Evolutionary conservation across 2,888 invertebrate species (phyloP).

Genomic region (Hyppa rectilinea): DNA sequence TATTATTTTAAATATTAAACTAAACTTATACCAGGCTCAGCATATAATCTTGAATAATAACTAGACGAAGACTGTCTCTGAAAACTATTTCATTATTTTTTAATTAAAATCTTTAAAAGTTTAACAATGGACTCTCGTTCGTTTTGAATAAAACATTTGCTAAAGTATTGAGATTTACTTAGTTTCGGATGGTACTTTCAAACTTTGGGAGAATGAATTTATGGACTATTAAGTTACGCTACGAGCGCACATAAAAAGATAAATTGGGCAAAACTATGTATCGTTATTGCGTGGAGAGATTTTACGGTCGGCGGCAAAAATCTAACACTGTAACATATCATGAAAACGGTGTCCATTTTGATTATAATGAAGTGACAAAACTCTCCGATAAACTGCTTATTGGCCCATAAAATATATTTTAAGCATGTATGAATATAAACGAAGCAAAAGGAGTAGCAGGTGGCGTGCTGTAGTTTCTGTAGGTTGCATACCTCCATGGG

Average conservation of each 20-base stretch:
- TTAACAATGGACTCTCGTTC: conserved; percentile 40
- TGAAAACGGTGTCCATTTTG: no score
- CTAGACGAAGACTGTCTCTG: conserved; percentile 29
- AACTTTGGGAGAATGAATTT: conserved; percentile 42
- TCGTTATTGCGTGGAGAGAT: not conserved
- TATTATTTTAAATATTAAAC: conserved; percentile 20
- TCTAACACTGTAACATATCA: no score
- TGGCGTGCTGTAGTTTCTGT: no score
- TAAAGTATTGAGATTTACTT: conserved; percentile 53
- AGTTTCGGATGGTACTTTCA: conserved; percentile 17
- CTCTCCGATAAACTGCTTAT: no score
- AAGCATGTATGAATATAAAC: no score
- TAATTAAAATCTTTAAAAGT: conserved; percentile 48
- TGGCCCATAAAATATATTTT: no score
- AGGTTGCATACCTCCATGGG: no score
- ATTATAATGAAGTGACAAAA: no score
- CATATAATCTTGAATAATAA: conserved; percentile 46
- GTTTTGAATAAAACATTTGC: conserved; percentile 60
- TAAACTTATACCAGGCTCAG: conserved; percentile 12
- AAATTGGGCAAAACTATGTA: conserved; percentile 1
- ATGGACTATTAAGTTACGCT: conserved; percentile 38
- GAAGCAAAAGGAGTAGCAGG: no score
- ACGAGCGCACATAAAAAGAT: conserved; percentile 16
- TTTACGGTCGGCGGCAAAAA: no score
- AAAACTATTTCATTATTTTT: conserved; percentile 55